Evolutionary conservation across 2,113 vertebrate genomes (phyloP), one percentile per base, ranked within the genome.

Genomic region (Lipophrys pholis): DNA sequence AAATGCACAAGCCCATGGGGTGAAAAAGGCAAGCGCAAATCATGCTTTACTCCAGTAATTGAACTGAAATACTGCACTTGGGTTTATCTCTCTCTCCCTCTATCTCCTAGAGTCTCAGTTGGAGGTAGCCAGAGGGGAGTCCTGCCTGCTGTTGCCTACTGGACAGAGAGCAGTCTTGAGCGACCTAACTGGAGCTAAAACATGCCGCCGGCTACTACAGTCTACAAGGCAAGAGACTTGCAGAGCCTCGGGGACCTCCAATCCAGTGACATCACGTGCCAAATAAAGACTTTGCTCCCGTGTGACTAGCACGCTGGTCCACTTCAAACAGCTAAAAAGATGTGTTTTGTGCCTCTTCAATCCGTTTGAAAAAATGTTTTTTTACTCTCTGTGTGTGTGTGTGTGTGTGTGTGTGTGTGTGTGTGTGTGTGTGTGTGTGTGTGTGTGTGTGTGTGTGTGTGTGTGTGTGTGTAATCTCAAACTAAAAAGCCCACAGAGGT

Each of bases 21-120:
- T 38, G 2, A 54, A 69, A 78, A 73, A 71, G 53, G 53, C 41
- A 46, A 82, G 40, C 7, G 15, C 21, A 69, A 82, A 78, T 80
- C 43, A 79, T 61, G 61, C 58, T 63, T 76, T 60, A 55, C 60
- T 51, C 7, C 69, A 64, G 41, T 76, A 76, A 82, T 51, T 75
- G 75, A 77, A 65, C 52, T 78, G 65, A 79, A 79, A 53, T 66
- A 51, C 38, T 57, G n/a, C 17, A 65, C 57, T 84, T 68, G 17
- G 59, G 12, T 70, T 70, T 71, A 14, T 71, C 62, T 63, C 57
- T 52, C 11, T 15, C 50, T 43, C 45, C 15, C 38, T 71, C 3
- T 48, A 17, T 58, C 17, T 41, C 54, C 41, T 69, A 6, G 2
- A 60, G 38, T 11, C 41, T 64, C 68, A 45, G 21, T 65, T 65